Evolutionary conservation across 2,888 invertebrate species (phyloP).

Genomic region (Pecten maximus): DNA sequence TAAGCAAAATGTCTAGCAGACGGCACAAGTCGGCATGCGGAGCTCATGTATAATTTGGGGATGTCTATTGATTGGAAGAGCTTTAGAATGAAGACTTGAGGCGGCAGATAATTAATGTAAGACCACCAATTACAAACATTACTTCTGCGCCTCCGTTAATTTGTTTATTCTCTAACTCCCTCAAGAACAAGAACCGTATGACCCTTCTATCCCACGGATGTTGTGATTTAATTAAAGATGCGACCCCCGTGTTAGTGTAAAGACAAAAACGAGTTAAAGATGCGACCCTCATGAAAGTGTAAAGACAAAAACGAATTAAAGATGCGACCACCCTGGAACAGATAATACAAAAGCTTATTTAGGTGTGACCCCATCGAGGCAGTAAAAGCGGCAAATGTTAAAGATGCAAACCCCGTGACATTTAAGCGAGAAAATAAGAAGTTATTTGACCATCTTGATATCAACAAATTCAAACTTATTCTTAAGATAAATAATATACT

Average conservation of each 20-base stretch:
- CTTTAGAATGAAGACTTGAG: not conserved
- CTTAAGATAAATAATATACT: no score
- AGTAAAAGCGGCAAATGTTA: no score
- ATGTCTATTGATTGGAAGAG: slow-evolving; percentile 14
- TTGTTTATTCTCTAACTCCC: slow-evolving; percentile 27
- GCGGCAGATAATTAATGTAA: not conserved
- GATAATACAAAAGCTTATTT: no score
- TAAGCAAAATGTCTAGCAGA: not conserved
- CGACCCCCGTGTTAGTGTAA: not conserved
- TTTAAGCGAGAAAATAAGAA: no score
- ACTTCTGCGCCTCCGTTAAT: not conserved
- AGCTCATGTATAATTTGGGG: not conserved
- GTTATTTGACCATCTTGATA: no score
- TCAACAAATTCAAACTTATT: no score
- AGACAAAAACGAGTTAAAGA: not conserved
- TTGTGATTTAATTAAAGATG: slow-evolving; percentile 16
- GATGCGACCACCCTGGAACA: no score
- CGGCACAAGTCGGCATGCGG: no score
- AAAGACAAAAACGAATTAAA: not conserved
- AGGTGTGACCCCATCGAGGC: no score
- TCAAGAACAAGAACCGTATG: not conserved
- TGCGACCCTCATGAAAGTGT: not conserved
- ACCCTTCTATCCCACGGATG: not conserved
- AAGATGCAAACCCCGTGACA: no score
- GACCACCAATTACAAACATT: not conserved